Evolutionary conservation across 2,113 vertebrate species (phyloP), one percentile per base, ranked within the genome.

Genomic region (Psittacula cyanocephala): DNA sequence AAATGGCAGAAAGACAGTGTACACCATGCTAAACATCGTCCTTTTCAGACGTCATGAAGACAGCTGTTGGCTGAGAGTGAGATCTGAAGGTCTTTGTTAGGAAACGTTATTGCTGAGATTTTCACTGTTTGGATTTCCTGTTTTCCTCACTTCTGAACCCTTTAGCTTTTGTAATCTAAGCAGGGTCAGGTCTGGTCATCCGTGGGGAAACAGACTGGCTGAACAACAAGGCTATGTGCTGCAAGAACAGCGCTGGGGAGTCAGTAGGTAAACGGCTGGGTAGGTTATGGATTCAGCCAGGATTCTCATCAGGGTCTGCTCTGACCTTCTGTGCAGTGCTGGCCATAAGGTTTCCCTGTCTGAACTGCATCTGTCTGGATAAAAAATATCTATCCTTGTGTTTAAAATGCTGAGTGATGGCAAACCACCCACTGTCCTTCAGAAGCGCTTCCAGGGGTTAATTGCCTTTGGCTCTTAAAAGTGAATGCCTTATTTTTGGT

Each of bases 61-160:
- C 86, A 96, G 95, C 94, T 95, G 88, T 79, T 78, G 87, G 81
- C 89, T 16, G 79, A 17, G 77, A 91, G 92, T 4, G 92, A 91
- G 93, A 95, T 95, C 90, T 96, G 95, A 92, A 95, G 93, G 93
- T 94, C 94, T 96, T 96, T 91, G 96, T 89, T 93, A 79, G 96
- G 95, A 95, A 97, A 96, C 81, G 41, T 90, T 96, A 94, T 96
- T 97, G 94, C 97, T 95, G 93, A 94, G 95, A 97, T 94, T 94
- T 95, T 96, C 86, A 76, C 95, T 87, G 96, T 96, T 97, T 96
- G 96, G 95, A 89, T 97, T 96, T 96, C 96, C 96, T 96, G 92
- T 96, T 96, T 96, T 97, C 93, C 91, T 94, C 94, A 78, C 95
- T 96, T 91, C 86, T 94, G 93, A 91, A 92, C 95, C 89, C 95